Base-by-base conservation (phyloP, 2,888 invertebrate species). In the Brachyptera putata region DNA sequence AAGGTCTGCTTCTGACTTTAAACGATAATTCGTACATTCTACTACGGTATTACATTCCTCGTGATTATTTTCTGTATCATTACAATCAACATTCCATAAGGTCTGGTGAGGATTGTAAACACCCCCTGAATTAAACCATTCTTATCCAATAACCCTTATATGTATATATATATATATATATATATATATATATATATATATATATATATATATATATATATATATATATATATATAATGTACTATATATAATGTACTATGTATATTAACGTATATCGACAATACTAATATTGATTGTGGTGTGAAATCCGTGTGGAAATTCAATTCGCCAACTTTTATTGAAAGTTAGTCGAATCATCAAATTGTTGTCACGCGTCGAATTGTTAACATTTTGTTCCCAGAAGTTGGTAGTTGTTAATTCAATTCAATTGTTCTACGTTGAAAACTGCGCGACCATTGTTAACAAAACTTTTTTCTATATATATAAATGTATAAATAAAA, bases 401-500 rank as follows among this genome's bases (percentile, higher is more conserved):
- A 61, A 58, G 55, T 61, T 55, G 55, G 57, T 61, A 61, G 46
- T 61, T 53, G 57, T 57, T 61, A 53, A 53, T 53, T 53, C 53
- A 36, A 53, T 53, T 36, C 53, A 53, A 36, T 53, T 53, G 53
- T 36, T 53, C 53, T 53, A 34, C 53, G 36, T 53, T 53, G 53
- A 53, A 53, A n/a, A 53, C 34, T 22, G 24, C 53, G 53, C 53
- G 53, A 53, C 53, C 53, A 53, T 61, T 62, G 60, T 63, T 64
- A 58, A 58, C 61, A 30, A 64, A 61, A 62, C 55, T 62, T 63
- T 62, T 63, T 63, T 65, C 63, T 66, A 66, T 66, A 65, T 65
- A 66, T 65, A 65, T 66, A 63, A 61, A 66, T 66, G 64, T 66
- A 65, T 64, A 65, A 61, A 65, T 55, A 61, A 56, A 60, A 56